A percentile compares a stretch with the other conserved stretches of the same genome.
These are phyloP conservation scores for Scortum barcoo DNA, from an alignment of 2,113 vertebrate species.

Conservation along the genomic window DNA sequence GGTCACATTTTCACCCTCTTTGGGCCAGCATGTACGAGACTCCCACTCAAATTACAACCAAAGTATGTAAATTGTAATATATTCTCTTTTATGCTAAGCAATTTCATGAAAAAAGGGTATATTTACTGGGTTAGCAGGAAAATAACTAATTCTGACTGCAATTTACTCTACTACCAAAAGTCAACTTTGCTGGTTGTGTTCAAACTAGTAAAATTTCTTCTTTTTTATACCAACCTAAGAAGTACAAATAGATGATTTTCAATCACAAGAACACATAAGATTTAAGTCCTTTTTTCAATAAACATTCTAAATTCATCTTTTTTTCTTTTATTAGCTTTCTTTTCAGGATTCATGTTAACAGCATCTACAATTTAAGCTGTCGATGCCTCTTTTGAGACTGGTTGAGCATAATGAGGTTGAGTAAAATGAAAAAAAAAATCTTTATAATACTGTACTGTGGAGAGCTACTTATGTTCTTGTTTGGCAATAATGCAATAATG, in stretches of 20 bases:
- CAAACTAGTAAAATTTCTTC: background rate
- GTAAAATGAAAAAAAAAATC: background rate
- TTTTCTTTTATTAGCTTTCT: too few relatives aligned
- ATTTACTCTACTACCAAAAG: background rate
- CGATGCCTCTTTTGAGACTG: background rate
- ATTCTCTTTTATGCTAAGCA: too few relatives aligned
- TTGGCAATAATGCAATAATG: background rate
- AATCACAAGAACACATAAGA: too few relatives aligned
- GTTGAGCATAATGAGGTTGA: background rate
- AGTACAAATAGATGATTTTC: background rate
- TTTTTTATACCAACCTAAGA: background rate
- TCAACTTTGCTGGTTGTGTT: background rate
- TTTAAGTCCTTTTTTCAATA: too few relatives aligned
- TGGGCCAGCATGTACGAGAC: too few relatives aligned
- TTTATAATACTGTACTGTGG: background rate
- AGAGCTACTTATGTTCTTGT: background rate
- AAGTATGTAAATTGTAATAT: too few relatives aligned
- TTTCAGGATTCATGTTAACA: background rate
- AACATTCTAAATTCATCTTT: too few relatives aligned
- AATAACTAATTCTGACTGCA: too few relatives aligned
- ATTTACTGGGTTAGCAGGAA: too few relatives aligned
- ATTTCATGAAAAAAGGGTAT: too few relatives aligned
- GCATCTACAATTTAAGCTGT: background rate
- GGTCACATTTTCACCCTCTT: too few relatives aligned
- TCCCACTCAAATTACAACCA: background rate